These are phyloP conservation scores for Ceratosolen solmsi DNA, from an alignment of 1,140 invertebrate species.

Conservation along the genomic window DNA sequence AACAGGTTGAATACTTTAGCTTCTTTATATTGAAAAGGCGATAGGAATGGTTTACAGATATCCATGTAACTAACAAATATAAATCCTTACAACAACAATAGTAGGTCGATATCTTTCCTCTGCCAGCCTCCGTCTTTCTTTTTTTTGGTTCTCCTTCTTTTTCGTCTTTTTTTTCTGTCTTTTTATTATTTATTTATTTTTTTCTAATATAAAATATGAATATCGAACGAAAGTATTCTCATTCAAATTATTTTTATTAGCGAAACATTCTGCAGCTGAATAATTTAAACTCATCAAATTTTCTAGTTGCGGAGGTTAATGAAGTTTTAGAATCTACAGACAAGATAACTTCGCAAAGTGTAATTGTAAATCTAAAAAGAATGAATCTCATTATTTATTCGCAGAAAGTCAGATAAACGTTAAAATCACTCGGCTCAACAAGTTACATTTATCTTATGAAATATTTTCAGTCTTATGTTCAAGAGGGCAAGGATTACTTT, in stretches of 20 bases:
- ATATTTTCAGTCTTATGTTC: not conserved
- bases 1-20: not conserved
- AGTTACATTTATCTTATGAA: not conserved
- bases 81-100: not conserved
- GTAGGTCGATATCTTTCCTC: not conserved
- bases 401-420: not conserved
- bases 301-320: slow-evolving; percentile 1
- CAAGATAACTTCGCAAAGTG: not conserved
- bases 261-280: not conserved
- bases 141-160: too few species aligned
- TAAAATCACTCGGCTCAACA: slow-evolving; percentile 4
- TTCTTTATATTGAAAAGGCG: not conserved
- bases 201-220: not conserved
- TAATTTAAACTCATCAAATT: slow-evolving; percentile 19
- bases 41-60: not conserved
- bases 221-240: not conserved
- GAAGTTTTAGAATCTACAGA: slow-evolving; percentile 14
- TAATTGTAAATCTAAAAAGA: slow-evolving; percentile 19
- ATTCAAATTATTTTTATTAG: slow-evolving; percentile 10
- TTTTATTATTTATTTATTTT: too few species aligned
- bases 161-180: too few species aligned
- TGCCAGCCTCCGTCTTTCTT: not conserved
- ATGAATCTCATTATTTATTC: slow-evolving; percentile 25
- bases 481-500: not conserved
- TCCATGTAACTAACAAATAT: not conserved